Evolutionary conservation across 2,888 invertebrate species (phyloP).

Genomic region (Drosophila neonasuta): DNA sequence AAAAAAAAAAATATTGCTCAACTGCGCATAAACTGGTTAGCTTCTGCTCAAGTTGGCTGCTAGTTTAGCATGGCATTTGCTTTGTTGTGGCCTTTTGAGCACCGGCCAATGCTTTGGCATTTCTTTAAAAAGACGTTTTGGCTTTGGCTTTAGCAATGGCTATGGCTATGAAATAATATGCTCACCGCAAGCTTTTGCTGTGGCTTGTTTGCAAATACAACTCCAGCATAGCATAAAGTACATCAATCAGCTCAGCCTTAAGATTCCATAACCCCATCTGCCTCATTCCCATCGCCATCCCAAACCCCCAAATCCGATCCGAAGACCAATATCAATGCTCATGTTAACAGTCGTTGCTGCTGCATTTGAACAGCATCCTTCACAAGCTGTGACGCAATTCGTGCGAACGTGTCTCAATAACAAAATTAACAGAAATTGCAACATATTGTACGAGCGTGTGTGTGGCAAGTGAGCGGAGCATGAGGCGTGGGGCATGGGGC

Average conservation of each 20-base stretch:
- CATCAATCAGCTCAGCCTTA: slow-evolving; percentile 48
- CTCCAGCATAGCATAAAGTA: slow-evolving; percentile 17
- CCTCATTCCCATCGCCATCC: slow-evolving; percentile 13
- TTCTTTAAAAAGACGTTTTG: slow-evolving; percentile 44
- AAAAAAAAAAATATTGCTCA: slow-evolving; percentile 15
- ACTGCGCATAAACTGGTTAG: slow-evolving; percentile 34
- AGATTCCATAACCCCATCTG: slow-evolving; percentile 5
- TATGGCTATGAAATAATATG: slow-evolving; percentile 60
- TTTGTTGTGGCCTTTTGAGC: slow-evolving; percentile 65
- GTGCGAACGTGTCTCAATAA: slow-evolving; percentile 75
- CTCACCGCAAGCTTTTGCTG: slow-evolving; percentile 70
- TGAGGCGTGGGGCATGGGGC: slow-evolving; percentile 7
- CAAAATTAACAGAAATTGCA: slow-evolving; percentile 78
- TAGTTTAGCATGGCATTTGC: slow-evolving; percentile 38
- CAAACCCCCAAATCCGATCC: neutral
- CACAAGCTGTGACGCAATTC: slow-evolving; percentile 67
- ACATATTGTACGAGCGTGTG: slow-evolving; percentile 61
- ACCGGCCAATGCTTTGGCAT: slow-evolving; percentile 42
- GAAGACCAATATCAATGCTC: slow-evolving; percentile 14
- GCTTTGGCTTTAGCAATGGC: slow-evolving; percentile 40
- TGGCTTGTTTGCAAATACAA: slow-evolving; percentile 59
- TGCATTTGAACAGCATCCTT: slow-evolving; percentile 52
- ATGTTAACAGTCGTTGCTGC: slow-evolving; percentile 8
- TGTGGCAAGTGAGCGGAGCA: neutral
- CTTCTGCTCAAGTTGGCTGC: slow-evolving; percentile 32